Evolutionary conservation across 2,888 invertebrate genomes (phyloP).

Genomic region (Pterostichus niger): DNA sequence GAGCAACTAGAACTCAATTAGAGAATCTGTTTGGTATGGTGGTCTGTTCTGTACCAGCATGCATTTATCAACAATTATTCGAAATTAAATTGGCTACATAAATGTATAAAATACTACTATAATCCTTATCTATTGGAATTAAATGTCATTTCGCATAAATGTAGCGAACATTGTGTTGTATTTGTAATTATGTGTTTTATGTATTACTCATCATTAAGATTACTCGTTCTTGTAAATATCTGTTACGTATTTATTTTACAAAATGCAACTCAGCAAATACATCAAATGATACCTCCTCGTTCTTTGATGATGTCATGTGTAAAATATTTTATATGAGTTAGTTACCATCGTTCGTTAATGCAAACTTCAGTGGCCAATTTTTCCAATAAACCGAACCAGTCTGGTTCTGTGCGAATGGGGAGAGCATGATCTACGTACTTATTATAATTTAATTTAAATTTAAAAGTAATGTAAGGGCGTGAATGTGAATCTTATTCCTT

Average conservation of each 20-base stretch:
- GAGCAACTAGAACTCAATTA: neutral
- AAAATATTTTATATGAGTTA: conserved; percentile 56
- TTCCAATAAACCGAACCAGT: conserved; percentile 36
- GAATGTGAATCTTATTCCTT: conserved; percentile 54
- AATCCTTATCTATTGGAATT: conserved; percentile 49
- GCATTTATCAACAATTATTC: conserved; percentile 58
- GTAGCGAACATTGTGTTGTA: conserved; percentile 49
- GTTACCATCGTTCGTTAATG: conserved; percentile 60
- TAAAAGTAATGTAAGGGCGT: conserved; percentile 54
- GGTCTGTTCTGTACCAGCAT: conserved; percentile 61
- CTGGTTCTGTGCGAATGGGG: conserved; percentile 22
- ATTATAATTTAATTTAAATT: conserved; percentile 45
- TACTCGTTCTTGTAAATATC: conserved; percentile 53
- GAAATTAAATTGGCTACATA: conserved; percentile 53
- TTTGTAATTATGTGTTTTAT: conserved; percentile 47
- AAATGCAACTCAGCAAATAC: conserved; percentile 24
- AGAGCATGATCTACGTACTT: conserved; percentile 41
- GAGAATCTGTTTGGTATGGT: conserved; percentile 27
- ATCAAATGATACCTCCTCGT: neutral
- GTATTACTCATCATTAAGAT: conserved; percentile 43
- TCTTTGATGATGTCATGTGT: conserved; percentile 12
- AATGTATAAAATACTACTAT: conserved; percentile 50
- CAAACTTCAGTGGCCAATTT: conserved; percentile 57
- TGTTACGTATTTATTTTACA: conserved; percentile 46
- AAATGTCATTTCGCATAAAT: conserved; percentile 52